Evolutionary conservation across 1,140 invertebrate genomes (phyloP).

Genomic region (Drosophila subpulchrella): DNA sequence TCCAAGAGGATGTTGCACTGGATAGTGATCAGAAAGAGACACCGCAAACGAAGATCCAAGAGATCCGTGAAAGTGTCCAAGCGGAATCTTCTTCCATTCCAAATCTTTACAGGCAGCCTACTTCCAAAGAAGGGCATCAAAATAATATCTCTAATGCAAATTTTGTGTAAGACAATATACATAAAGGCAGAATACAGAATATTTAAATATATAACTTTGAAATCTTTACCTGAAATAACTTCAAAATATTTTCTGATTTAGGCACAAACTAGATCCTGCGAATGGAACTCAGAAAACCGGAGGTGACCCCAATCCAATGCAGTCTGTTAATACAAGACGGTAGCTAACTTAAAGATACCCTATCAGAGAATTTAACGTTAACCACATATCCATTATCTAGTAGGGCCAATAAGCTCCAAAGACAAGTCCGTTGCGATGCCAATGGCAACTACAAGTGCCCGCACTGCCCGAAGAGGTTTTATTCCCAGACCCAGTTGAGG

Average conservation of each 20-base stretch:
- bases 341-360: too few relatives aligned
- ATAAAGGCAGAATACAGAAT: too few relatives aligned
- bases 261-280: too few relatives aligned
- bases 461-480: conserved; percentile 2
- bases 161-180: background rate
- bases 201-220: too few relatives aligned
- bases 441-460: conserved; percentile 4
- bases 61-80: background rate
- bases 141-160: background rate
- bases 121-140: background rate
- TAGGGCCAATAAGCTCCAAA: background rate
- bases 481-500: background rate
- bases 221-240: too few relatives aligned
- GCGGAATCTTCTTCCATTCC: background rate
- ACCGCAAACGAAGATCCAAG: background rate
- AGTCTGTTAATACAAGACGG: too few relatives aligned
- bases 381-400: background rate
- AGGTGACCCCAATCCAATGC: too few relatives aligned
- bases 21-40: background rate
- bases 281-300: too few relatives aligned
- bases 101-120: background rate
- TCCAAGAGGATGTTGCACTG: background rate
- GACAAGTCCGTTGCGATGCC: background rate
- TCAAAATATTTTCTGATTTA: too few relatives aligned
- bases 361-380: background rate